Conservation (phyloP, 2,888 invertebrate genomes). For the Thereva unica region DNA sequence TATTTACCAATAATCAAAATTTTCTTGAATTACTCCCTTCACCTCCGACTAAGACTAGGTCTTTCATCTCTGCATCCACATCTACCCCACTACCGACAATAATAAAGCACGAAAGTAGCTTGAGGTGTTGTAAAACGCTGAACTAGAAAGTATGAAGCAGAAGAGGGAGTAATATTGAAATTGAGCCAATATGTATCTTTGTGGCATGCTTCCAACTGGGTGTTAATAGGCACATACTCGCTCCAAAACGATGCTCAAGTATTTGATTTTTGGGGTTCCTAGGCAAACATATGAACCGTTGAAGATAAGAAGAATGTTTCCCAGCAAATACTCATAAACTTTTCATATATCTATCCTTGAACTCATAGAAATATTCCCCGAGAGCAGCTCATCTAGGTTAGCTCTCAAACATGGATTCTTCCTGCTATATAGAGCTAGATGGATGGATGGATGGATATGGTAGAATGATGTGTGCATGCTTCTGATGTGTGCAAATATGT, state of each 20-base stretch:
- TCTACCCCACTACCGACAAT: no score
- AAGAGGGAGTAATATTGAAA: slow-evolving; percentile 20
- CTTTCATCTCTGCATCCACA: no score
- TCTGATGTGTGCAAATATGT: slow-evolving; percentile 33
- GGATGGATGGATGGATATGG: slow-evolving; percentile 8
- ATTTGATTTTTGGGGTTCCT: slow-evolving; percentile 29
- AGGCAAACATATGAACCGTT: slow-evolving; percentile 10
- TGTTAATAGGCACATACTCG: slow-evolving; percentile 31
- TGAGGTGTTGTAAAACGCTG: slow-evolving; percentile 13
- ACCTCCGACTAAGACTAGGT: no score
- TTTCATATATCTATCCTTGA: slow-evolving; percentile 3
- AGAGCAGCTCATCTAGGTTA: slow-evolving; percentile 21
- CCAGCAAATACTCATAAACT: slow-evolving; percentile 12
- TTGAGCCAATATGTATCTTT: slow-evolving; percentile 22
- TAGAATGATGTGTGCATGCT: slow-evolving; percentile 25
- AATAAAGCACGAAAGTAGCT: background rate
- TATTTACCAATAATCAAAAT: no score
- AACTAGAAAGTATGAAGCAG: background rate
- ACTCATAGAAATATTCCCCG: slow-evolving; percentile 18
- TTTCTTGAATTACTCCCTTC: no score
- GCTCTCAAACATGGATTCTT: slow-evolving; percentile 14
- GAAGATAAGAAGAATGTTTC: slow-evolving; percentile 25
- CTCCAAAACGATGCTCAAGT: slow-evolving; percentile 7
- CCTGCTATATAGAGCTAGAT: no score
- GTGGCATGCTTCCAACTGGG: slow-evolving; percentile 15